Evolutionary conservation across 2,888 invertebrate species (phyloP).

Genomic region (Phortica okadai): DNA sequence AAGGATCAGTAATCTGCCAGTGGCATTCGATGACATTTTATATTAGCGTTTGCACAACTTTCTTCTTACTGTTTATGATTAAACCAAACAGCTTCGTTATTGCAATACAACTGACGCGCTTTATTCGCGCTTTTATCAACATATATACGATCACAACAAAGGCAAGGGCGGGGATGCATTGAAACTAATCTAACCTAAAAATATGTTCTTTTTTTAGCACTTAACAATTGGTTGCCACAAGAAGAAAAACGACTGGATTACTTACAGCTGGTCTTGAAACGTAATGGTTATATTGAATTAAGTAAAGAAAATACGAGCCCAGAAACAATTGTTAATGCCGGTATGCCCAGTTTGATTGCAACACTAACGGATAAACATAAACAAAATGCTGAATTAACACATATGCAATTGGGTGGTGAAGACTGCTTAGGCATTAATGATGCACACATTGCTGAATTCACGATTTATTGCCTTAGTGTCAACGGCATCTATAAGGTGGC

Average conservation of each 20-base stretch:
- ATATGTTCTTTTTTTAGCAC: slow-evolving; percentile 42
- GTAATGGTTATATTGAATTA: slow-evolving; percentile 42
- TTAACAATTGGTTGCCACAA: slow-evolving; percentile 52
- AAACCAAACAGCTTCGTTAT: not conserved
- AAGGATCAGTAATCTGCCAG: not conserved
- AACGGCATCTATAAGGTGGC: not conserved
- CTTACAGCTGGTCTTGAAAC: slow-evolving; percentile 46
- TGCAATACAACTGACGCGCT: not conserved
- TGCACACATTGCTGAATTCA: slow-evolving; percentile 16
- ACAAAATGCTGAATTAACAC: slow-evolving; percentile 39
- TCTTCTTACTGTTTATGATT: not conserved
- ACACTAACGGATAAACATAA: slow-evolving; percentile 42
- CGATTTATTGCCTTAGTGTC: slow-evolving; percentile 42
- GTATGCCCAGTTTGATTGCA: slow-evolving; percentile 45
- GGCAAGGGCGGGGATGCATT: not conserved
- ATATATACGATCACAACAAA: not conserved
- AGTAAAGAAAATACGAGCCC: not conserved
- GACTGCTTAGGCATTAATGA: slow-evolving; percentile 46
- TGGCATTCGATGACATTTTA: not conserved
- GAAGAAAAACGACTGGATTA: slow-evolving; percentile 48
- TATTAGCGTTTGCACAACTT: not conserved
- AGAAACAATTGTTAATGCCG: not conserved
- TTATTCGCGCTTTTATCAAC: not conserved
- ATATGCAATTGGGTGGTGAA: slow-evolving; percentile 41
- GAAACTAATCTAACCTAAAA: not conserved